Evolutionary conservation across 2,888 invertebrate genomes (phyloP), one percentile per base, ranked within the genome.

Genomic region (Erebia ligea): DNA sequence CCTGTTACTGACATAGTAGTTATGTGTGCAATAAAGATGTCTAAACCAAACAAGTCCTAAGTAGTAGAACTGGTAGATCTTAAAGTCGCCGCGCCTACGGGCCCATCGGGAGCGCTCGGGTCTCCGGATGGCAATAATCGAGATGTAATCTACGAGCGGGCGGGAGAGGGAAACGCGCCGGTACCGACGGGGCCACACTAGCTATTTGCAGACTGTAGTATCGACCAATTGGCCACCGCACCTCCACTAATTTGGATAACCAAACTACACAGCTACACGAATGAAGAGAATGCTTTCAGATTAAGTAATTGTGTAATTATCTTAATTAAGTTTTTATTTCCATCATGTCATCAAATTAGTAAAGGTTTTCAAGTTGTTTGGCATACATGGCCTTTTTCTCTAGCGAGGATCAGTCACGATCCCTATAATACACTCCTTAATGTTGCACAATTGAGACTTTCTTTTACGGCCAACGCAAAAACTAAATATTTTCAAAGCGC

Each of bases 41-140:
- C 25, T 25, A 25, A 25, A n/a, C n/a, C n/a, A n/a, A n/a, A n/a
- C 34, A 34, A 34, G 34, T 34, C 34, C 45, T 45, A 13, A 45
- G 13, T 2, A 10, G 11, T 19, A 21, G 9, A 11, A 19, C 11
- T 57, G 11, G 21, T 13, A 56, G 11, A 56, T 56, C 56, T 13
- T 56, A 56, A 21, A 21, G 21, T 13, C 21, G 40, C 17, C 40
- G 40, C 58, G 17, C n/a, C n/a, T 40, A n/a, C 17, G 17, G 59
- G 40, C 40, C 59, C 21, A 2, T 21, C 34, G 50, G 17, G 48
- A 19, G 19, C 19, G 58, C 21, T 57, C 15, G 40, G 34, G 11
- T 21, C 34, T 9, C 63, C 25, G 63, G 63, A 64, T 34, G 63
- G 52, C 63, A 50, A 52, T 52, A 52, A 64, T 64, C 52, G 34